These are phyloP conservation scores for Vicugna pacos DNA, from an alignment of 2,113 vertebrate genomes.

Conservation along the genomic window DNA sequence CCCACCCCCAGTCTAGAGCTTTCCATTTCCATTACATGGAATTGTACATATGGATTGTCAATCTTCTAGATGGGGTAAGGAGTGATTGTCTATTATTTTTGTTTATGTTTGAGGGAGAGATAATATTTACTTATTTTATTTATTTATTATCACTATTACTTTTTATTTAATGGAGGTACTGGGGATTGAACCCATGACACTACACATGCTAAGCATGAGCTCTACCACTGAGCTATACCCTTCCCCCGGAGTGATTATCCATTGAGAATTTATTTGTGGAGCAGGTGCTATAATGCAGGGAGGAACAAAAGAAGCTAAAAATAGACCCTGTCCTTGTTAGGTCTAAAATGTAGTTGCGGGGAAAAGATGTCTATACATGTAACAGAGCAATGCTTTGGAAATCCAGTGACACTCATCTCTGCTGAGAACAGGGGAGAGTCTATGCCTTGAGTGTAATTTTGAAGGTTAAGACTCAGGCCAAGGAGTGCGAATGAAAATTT, in stretches of 20 bases:
- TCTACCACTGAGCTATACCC: too few species aligned
- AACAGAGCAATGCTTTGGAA: background rate
- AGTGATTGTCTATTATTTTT: background rate
- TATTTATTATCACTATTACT: too few species aligned
- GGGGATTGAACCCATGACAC: too few species aligned
- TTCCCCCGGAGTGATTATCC: background rate
- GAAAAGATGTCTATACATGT: background rate
- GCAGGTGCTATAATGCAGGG: background rate
- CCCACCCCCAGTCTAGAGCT: background rate
- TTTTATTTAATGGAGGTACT: too few species aligned
- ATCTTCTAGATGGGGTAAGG: background rate
- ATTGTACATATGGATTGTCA: background rate
- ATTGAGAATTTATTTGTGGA: slow-evolving; percentile 3
- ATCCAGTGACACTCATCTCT: background rate
- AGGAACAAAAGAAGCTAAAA: slow-evolving; percentile 46
- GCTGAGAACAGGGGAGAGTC: background rate
- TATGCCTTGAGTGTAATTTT: background rate
- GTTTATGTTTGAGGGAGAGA: too few species aligned
- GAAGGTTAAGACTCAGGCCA: background rate
- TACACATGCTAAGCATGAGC: too few species aligned
- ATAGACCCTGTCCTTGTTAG: background rate
- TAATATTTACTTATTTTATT: too few species aligned
- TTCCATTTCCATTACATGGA: background rate
- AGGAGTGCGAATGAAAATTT: background rate
- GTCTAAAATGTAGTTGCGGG: background rate